These are phyloP conservation scores for Caenorhabditis elegans DNA, from an alignment of 1,140 invertebrate species.

Conservation along the genomic window WBcel235 BX284605.5:9471001-9471500, in stretches of 20 bases:
- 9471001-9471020: too few species aligned
- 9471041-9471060: too few species aligned
- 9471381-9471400: slow-evolving; percentile 14
- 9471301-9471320: too few species aligned
- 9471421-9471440: not conserved
- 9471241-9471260: too few species aligned
- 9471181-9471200: not conserved
- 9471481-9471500: slow-evolving; percentile 18
- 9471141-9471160: not conserved
- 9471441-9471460: slow-evolving; percentile 8
- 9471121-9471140: too few species aligned
- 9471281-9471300: not conserved
- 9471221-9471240: not conserved
- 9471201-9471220: not conserved
- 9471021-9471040: too few species aligned
- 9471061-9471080: too few species aligned
- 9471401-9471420: not conserved
- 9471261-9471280: too few species aligned
- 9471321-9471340: not conserved
- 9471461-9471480: not conserved
- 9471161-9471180: not conserved
- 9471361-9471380: not conserved
- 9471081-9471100: too few species aligned
- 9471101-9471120: too few species aligned
- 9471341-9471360: not conserved